These are phyloP conservation scores for Dugesia japonica DNA, from an alignment of 2,888 invertebrate genomes.

Conservation along the genomic window DNA sequence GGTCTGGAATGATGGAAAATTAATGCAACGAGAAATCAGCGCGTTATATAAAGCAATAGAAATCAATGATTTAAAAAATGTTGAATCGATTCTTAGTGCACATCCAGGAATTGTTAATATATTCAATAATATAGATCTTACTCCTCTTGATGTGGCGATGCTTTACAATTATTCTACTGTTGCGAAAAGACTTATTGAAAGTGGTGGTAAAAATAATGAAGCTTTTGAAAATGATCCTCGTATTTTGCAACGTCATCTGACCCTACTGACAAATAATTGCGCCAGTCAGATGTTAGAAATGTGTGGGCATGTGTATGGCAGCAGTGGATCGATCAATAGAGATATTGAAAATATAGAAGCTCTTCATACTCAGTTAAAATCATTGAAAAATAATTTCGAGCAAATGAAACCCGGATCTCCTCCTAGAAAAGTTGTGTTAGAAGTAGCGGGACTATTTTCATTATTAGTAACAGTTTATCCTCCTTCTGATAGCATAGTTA, in stretches of 20 bases:
- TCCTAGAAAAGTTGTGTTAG: conserved; percentile 13
- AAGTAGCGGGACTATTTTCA: conserved; percentile 26
- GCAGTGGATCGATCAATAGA: neutral
- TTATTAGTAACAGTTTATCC: conserved; percentile 27
- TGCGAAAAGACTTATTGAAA: conserved; percentile 10
- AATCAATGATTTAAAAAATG: neutral
- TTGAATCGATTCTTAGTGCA: conserved; percentile 2
- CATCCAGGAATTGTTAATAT: conserved; percentile 28
- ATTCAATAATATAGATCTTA: conserved; percentile 27
- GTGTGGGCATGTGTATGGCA: neutral
- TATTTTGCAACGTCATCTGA: conserved; percentile 20
- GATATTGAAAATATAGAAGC: conserved; percentile 24
- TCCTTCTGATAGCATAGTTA: conserved; percentile 28
- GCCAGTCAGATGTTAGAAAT: conserved; percentile 24
- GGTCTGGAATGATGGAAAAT: neutral
- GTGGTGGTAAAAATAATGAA: conserved; percentile 4
- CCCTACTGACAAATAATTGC: neutral
- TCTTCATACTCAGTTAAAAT: conserved; percentile 26
- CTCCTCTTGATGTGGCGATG: conserved; percentile 32
- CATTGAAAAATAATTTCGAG: conserved; percentile 2
- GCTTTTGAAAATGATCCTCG: conserved; percentile 17
- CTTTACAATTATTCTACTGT: neutral
- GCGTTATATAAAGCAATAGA: conserved; percentile 29
- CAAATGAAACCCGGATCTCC: conserved; percentile 24
- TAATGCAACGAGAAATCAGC: conserved; percentile 14